Evolutionary conservation across 2,888 invertebrate species (phyloP).

Genomic region (Cynaeus angustus): DNA sequence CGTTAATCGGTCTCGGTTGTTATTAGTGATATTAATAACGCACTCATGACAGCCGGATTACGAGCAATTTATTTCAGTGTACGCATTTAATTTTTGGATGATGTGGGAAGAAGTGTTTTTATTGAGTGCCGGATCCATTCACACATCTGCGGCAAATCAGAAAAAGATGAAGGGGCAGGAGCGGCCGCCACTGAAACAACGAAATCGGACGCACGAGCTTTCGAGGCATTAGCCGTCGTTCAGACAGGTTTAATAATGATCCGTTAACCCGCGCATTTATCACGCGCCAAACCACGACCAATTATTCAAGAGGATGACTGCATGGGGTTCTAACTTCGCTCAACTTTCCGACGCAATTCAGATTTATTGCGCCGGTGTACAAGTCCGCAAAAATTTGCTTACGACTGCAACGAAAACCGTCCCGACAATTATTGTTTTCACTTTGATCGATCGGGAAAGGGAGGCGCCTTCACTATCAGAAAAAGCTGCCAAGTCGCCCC

Average conservation of each 20-base stretch:
- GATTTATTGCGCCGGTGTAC: slow-evolving; percentile 55
- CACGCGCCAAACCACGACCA: slow-evolving; percentile 62
- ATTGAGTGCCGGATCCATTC: slow-evolving; percentile 29
- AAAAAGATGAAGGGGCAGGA: slow-evolving; percentile 29
- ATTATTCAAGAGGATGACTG: slow-evolving; percentile 63
- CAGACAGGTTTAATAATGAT: slow-evolving; percentile 63
- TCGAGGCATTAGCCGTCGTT: slow-evolving; percentile 41
- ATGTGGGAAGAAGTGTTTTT: slow-evolving; percentile 22
- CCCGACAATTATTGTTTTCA: slow-evolving; percentile 24
- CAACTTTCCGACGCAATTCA: slow-evolving; percentile 58
- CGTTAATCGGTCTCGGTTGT: slow-evolving; percentile 20
- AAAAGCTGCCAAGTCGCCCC: slow-evolving; percentile 43
- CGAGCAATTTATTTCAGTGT: slow-evolving; percentile 17
- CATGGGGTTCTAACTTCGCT: slow-evolving; percentile 55
- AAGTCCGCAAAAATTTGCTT: slow-evolving; percentile 40
- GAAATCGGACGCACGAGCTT: slow-evolving; percentile 39
- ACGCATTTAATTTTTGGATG: slow-evolving; percentile 23
- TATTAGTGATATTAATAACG: slow-evolving; percentile 39
- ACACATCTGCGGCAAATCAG: slow-evolving; percentile 39
- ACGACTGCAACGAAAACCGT: slow-evolving; percentile 1
- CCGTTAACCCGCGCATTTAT: slow-evolving; percentile 62
- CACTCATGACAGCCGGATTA: slow-evolving; percentile 33
- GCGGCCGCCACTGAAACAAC: slow-evolving; percentile 21
- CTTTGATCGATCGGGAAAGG: slow-evolving; percentile 49
- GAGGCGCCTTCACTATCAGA: slow-evolving; percentile 45